Percentiles rank a stretch among this genome's conserved stretches.
These are phyloP conservation scores for Lutjanus erythropterus DNA, from an alignment of 2,113 vertebrate genomes.

Conservation along the genomic window DNA sequence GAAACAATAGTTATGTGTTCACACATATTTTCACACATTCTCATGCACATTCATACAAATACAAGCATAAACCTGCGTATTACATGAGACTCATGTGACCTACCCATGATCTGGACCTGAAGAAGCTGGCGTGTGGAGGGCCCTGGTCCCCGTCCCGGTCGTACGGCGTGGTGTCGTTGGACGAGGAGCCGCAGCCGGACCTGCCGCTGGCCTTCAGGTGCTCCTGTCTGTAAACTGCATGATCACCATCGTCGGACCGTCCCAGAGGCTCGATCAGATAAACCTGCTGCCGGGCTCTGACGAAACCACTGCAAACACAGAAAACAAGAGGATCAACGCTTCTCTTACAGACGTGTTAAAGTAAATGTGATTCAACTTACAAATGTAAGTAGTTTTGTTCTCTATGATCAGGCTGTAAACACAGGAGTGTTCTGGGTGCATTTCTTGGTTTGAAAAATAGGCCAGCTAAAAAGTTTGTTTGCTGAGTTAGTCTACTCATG, in stretches of 20 bases:
- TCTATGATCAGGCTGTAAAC: too few species aligned
- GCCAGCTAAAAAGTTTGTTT: too few species aligned
- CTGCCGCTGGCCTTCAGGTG: conserved; percentile 74
- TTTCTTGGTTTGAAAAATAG: too few species aligned
- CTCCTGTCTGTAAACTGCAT: conserved; percentile 86
- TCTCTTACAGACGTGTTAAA: neutral
- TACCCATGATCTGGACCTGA: conserved; percentile 87
- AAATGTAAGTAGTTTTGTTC: too few species aligned
- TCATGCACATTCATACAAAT: too few species aligned
- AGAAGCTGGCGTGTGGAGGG: conserved; percentile 74
- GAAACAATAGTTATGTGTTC: too few species aligned
- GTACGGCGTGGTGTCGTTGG: conserved; percentile 14
- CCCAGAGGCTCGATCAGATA: conserved; percentile 91
- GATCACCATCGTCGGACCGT: conserved; percentile 58
- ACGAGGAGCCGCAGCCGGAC: conserved; percentile 57
- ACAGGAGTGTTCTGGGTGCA: too few species aligned
- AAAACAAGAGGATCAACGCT: neutral
- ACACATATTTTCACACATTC: too few species aligned
- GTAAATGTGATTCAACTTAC: too few species aligned
- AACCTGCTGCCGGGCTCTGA: conserved; percentile 78
- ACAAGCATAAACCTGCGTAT: too few species aligned
- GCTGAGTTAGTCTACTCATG: too few species aligned
- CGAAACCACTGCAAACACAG: conserved; percentile 85
- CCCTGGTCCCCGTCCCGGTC: conserved; percentile 71
- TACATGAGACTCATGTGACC: neutral